Conservation (phyloP, 2,113 vertebrate genomes). For the Phylloscopus whistleri region DNA sequence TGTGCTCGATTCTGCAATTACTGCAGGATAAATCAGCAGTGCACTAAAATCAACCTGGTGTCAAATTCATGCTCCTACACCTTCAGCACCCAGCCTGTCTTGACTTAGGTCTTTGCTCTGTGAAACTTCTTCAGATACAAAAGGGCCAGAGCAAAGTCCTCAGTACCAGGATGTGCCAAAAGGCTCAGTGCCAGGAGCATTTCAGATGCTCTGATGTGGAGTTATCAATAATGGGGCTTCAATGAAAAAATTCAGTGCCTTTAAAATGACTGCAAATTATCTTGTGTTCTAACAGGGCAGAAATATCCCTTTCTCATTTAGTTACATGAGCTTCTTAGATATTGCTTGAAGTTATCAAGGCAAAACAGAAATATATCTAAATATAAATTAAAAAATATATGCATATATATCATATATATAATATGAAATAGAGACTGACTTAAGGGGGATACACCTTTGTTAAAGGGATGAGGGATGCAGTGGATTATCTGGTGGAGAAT, state of each 20-base stretch:
- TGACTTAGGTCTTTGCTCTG: neutral
- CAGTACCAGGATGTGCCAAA: fast-evolving
- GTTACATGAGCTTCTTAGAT: neutral
- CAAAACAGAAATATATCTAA: neutral
- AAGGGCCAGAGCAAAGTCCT: neutral
- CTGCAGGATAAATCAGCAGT: slow-evolving; percentile 20
- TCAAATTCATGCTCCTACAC: neutral
- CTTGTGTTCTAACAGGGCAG: neutral
- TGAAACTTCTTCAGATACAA: neutral
- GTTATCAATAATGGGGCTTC: neutral
- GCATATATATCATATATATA: neutral
- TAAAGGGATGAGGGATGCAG: neutral
- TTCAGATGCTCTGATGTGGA: neutral
- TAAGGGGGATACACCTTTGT: neutral
- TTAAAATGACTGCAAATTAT: neutral
- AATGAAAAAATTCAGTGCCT: neutral
- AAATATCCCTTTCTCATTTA: neutral
- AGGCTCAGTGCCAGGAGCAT: neutral
- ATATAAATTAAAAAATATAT: neutral
- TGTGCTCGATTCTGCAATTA: slow-evolving; percentile 55
- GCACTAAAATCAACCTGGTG: neutral
- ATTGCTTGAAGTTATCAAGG: neutral
- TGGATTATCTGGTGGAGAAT: neutral
- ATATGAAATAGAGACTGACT: neutral
- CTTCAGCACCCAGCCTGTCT: neutral